phyloP scores from a whole-genome alignment of 2,888 invertebrate species.

The Laspeyria flexula region DNA sequence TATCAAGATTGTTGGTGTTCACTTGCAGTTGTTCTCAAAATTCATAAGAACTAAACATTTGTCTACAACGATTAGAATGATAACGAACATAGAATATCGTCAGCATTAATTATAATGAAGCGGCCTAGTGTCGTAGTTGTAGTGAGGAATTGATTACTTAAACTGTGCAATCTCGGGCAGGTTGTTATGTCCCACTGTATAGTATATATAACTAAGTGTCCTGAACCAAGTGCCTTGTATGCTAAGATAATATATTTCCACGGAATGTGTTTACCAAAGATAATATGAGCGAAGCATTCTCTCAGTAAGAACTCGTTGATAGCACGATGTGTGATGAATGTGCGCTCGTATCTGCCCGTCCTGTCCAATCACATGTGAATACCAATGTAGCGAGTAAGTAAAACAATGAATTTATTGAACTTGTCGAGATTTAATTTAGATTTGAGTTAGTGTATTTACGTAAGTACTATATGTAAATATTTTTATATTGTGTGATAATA shows the following conservation, averaged over 20 bases:
- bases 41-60: constrained; percentile 4
- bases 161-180: constrained; percentile 1
- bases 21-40: constrained; percentile 22
- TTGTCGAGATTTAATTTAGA: constrained; percentile 82
- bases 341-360: constrained; percentile 9
- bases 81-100: background rate
- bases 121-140: constrained; percentile 4
- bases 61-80: too few species aligned
- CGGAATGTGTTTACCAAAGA: constrained; percentile 45
- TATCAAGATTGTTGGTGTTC: constrained; percentile 49
- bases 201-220: constrained; percentile 28
- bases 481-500: constrained; percentile 81
- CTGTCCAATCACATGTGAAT: constrained; percentile 61
- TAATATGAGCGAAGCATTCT: constrained; percentile 11
- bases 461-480: constrained; percentile 81
- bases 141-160: constrained; percentile 6
- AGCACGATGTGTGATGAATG: background rate
- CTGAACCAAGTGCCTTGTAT: constrained; percentile 41
- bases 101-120: constrained; percentile 7
- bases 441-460: constrained; percentile 76
- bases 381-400: constrained; percentile 75
- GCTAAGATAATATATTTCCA: constrained; percentile 13
- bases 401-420: constrained; percentile 77
- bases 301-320: background rate
- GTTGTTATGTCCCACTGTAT: constrained; percentile 7